A percentile compares a stretch with the other conserved stretches of the same genome.
phyloP scores from a whole-genome alignment of 2,797 vertebrate genomes.

The Mormyrops boulengeri region DNA sequence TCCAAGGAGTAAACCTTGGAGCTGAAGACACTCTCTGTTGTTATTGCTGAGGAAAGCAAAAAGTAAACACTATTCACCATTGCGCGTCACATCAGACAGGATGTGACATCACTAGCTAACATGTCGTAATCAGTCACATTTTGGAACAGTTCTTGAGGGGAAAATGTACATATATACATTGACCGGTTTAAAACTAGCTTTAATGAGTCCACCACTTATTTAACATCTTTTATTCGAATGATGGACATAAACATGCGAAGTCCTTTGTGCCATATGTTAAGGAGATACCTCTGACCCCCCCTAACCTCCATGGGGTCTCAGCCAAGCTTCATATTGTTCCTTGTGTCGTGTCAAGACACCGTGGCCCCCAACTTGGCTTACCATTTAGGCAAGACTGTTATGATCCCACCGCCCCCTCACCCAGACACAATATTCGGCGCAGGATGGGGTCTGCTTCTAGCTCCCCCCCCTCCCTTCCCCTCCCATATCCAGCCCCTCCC shows the following conservation, averaged over 20 bases:
- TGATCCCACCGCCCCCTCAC: slow-evolving; percentile 38
- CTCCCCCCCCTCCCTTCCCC: not conserved
- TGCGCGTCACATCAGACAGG: not conserved
- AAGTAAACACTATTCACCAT: not conserved
- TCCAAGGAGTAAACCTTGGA: not conserved
- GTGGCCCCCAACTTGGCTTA: slow-evolving; percentile 43
- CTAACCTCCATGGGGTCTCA: not conserved
- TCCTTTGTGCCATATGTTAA: not conserved
- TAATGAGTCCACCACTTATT: not conserved
- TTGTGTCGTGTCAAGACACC: slow-evolving; percentile 51
- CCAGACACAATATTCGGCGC: slow-evolving; percentile 61
- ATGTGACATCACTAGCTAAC: not conserved
- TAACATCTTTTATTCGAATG: not conserved
- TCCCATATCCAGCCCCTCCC: slow-evolving; percentile 8
- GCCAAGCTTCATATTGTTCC: slow-evolving; percentile 34
- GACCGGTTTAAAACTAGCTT: not conserved
- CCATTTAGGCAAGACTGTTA: slow-evolving; percentile 47
- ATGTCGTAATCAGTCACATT: not conserved
- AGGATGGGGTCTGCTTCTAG: slow-evolving; percentile 43
- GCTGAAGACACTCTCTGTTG: not conserved
- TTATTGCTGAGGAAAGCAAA: not conserved
- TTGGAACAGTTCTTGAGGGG: not conserved
- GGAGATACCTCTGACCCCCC: not conserved
- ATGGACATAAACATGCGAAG: not conserved
- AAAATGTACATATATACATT: not conserved